Conservation (phyloP, 2,113 vertebrate species). For the Chamaetylas fuelleborni region DNA sequence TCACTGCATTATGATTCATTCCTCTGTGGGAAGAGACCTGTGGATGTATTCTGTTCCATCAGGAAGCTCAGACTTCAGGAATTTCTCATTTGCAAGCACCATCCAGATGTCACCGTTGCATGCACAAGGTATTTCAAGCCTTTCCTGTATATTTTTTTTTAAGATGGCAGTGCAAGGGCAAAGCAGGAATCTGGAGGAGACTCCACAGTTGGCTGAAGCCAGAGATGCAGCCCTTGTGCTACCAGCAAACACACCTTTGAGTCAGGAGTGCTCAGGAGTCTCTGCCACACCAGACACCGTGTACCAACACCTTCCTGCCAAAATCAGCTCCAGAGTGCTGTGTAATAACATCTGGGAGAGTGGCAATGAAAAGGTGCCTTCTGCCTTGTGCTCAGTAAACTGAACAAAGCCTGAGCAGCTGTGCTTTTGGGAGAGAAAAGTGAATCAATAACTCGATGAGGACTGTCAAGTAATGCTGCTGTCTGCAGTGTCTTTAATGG, state of each 20-base stretch:
- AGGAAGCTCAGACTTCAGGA: background rate
- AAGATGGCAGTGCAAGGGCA: background rate
- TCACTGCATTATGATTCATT: background rate
- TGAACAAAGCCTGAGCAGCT: background rate
- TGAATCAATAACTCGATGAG: background rate
- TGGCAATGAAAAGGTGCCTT: background rate
- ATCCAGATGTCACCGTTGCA: background rate
- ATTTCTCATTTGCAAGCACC: background rate
- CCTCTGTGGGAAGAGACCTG: background rate
- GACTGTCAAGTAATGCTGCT: background rate
- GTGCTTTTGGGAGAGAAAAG: background rate
- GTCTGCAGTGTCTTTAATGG: conserved; percentile 1
- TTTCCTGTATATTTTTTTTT: background rate
- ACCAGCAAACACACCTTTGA: background rate
- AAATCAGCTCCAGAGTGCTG: background rate
- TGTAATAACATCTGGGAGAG: background rate
- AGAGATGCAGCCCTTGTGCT: background rate
- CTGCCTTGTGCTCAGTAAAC: background rate
- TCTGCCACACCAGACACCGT: background rate
- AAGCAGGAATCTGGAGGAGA: background rate
- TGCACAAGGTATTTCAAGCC: background rate
- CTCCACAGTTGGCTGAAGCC: background rate
- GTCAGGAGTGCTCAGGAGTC: background rate
- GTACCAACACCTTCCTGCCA: background rate
- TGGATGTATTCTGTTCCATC: background rate